Base-by-base conservation (phyloP, 2,797 vertebrate genomes). In the Sebastes cheni region DNA sequence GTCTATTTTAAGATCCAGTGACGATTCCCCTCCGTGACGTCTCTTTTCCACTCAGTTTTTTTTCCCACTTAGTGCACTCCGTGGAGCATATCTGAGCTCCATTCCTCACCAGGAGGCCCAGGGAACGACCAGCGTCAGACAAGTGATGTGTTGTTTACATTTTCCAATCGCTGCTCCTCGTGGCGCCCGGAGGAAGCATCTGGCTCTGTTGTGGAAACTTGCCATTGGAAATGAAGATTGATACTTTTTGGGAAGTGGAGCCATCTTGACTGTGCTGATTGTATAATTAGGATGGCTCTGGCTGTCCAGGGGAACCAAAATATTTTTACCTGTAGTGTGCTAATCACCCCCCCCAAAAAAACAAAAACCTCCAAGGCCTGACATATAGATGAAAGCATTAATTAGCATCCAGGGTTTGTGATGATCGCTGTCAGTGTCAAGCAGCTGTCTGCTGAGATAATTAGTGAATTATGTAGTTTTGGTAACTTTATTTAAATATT, bases 201-300 rank as follows among this genome's bases (percentile, higher is more conserved):
- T 92, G 91, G 83, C 73, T 87, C 72, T 88, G 80, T 66, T 82
- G 86, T 88, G 82, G 75, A 88, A 89, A 86, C 77, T 75, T 80
- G 73, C 73, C 83, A 79, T 73, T 29, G 76, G 55, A 42, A 42
- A 92, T 89, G 72, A 90, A 91, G 91, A 93, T 83, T 85, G 90
- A 94, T 92, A 60, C 77, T 73, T 88, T 79, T 59, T 14, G n/a
- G 67, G 80, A 84, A 86, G 85, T 85, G 59, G 67, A 88, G 77
- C 88, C 92, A 90, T 91, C 87, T 52, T 92, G 80, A 85, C 80
- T 72, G 89, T 72, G 89, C 70, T 76, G 82, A 73, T 86, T 72
- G 75, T 65, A 52, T 71, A 87, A 90, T 91, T 85, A 83, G 77
- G 75, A 3, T 55, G 73, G 42, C 62, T 83, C 58, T 55, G 77